Base-by-base conservation (phyloP, 2,113 vertebrate genomes). In the Boulengeromyrus knoepffleri region DNA sequence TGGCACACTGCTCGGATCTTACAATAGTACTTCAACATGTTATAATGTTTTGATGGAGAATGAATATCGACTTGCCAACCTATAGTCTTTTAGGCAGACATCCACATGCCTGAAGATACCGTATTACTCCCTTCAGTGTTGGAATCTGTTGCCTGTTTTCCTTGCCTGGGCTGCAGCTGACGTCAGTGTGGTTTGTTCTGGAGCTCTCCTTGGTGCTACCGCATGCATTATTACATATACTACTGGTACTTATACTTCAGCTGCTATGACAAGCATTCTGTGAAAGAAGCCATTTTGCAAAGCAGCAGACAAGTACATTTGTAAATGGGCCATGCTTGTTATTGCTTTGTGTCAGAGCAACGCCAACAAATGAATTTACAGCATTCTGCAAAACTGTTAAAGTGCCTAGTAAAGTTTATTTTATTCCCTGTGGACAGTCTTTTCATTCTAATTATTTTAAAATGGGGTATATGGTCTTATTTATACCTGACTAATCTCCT, bases 161-260 rank as follows among this genome's bases (percentile, higher is more conserved):
- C 12, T 47, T 27, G 49, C 46, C 49, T 77, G 36, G 89, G 46
- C 24, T 8, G 3, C 84, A 86, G 50, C 70, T 50, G 86, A 45
- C 13, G 86, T 87, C 70, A 88, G 19, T 19, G 66, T 66, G 27
- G 21, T 74, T 87, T 12, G 4, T 27, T 27, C 13, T 36, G 3
- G 92, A 90, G 95, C 96, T 96, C 95, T 96, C 96, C 96, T 85
- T 88, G 95, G 96, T 97, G 93, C 96, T 97, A 96, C 96, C 90
- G 91, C 90, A 89, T 49, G 91, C 84, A 39, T 13, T 31, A 92
- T 70, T 88, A 84, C 89, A 80, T 42, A 47, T 49, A 47, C 27
- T 87, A 88, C 92, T 45, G 77, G 77, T 92, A 89, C 86, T 83
- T 74, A n/a, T 53, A 21, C 42, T 62, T 88, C 39, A 46, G 24